Percentiles rank a stretch among this genome's conserved stretches.
phyloP scores from a whole-genome alignment of 2,888 invertebrate genomes.

The Drosophila nr. fundita region DNA sequence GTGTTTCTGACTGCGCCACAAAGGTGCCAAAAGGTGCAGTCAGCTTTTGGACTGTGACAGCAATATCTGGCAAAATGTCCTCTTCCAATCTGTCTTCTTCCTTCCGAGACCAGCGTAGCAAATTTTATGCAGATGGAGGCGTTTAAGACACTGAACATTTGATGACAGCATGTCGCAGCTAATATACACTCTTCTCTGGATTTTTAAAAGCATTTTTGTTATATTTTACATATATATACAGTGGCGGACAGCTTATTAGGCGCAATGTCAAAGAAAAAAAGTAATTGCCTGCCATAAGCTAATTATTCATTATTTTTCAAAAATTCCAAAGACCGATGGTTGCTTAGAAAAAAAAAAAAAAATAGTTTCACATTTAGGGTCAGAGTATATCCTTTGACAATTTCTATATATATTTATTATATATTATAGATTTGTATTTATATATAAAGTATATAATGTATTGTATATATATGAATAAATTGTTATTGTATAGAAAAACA shows the following conservation, averaged over 20 bases:
- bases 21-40: conserved; percentile 67
- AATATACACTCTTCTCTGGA: not conserved
- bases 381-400: not conserved
- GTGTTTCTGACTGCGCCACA: conserved; percentile 65
- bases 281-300: no score
- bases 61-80: conserved; percentile 13
- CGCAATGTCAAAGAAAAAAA: no score
- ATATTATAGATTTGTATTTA: no score
- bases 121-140: conserved; percentile 54
- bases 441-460: not conserved
- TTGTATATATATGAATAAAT: not conserved
- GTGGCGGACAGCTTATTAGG: no score
- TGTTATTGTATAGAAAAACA: not conserved
- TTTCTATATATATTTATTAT: not conserved
- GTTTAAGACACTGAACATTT: not conserved
- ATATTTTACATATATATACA: no score
- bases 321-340: no score
- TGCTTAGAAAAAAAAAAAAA: no score
- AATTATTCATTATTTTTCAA: no score
- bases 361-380: not conserved
- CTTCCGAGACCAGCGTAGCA: conserved; percentile 10
- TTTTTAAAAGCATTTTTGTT: no score
- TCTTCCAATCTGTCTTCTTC: conserved; percentile 44
- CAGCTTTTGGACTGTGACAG: conserved; percentile 8
- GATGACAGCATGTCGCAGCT: not conserved